phyloP scores from a whole-genome alignment of 1,140 invertebrate species.

The Leptoteleia sp. region DNA sequence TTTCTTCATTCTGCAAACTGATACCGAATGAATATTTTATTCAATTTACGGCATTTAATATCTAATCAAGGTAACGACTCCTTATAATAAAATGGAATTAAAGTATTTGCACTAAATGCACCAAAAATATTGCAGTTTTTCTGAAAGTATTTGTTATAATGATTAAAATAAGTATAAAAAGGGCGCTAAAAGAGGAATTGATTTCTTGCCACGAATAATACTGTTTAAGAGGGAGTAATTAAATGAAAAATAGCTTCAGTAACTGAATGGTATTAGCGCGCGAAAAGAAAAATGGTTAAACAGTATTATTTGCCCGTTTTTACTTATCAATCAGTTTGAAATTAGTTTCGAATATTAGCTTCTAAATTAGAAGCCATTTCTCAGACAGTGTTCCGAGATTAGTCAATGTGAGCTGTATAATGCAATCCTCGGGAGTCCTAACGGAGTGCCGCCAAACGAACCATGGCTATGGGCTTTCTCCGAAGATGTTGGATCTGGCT shows the following conservation, averaged over 20 bases:
- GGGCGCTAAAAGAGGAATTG: too few relatives aligned
- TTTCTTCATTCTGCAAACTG: neutral
- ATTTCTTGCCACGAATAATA: too few relatives aligned
- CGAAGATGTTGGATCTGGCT: slow-evolving; percentile 76
- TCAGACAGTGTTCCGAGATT: slow-evolving; percentile 54
- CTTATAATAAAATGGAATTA: neutral
- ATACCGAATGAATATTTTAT: neutral
- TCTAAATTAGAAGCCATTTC: slow-evolving; percentile 57
- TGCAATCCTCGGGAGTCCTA: slow-evolving; percentile 57
- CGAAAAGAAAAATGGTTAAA: too few relatives aligned
- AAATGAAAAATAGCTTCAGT: too few relatives aligned
- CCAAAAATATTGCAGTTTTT: too few relatives aligned
- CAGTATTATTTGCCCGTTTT: slow-evolving; percentile 29
- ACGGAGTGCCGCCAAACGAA: slow-evolving; percentile 63
- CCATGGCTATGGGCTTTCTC: slow-evolving; percentile 62
- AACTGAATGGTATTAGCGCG: too few relatives aligned
- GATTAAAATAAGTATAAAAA: too few relatives aligned
- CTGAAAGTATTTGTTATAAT: too few relatives aligned
- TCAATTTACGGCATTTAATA: neutral
- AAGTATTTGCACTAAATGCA: too few relatives aligned
- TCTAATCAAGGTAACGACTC: neutral
- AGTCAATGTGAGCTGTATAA: slow-evolving; percentile 65
- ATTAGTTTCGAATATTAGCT: slow-evolving; percentile 56
- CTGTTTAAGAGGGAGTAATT: too few relatives aligned
- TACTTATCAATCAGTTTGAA: slow-evolving; percentile 51